phyloP scores from a whole-genome alignment of 2,113 vertebrate species.

The Epinephelus lanceolatus region DNA sequence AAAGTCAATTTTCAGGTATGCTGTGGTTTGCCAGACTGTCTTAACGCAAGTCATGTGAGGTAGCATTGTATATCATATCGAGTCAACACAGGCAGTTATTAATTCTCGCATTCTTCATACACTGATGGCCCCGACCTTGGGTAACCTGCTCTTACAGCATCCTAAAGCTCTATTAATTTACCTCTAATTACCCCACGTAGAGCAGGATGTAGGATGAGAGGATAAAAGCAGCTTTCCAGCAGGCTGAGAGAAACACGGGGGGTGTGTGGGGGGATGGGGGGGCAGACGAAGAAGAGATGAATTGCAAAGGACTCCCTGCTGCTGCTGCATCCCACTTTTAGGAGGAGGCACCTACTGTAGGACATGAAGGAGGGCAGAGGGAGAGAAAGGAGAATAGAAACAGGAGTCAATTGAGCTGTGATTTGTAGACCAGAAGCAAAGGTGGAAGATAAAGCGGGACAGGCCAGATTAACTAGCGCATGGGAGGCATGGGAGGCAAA shows the following conservation, averaged over 20 bases:
- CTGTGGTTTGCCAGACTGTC: not conserved
- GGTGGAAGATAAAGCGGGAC: conserved; percentile 64
- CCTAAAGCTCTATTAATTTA: conserved; percentile 55
- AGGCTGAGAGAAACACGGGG: conserved; percentile 26
- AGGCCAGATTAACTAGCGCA: conserved; percentile 60
- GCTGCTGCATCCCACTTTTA: conserved; percentile 54
- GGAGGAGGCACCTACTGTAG: conserved; percentile 31
- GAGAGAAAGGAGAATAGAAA: conserved; percentile 36
- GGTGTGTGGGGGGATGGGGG: not conserved
- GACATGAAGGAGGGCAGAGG: conserved; percentile 37
- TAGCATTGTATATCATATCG: not conserved
- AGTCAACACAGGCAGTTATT: conserved; percentile 7
- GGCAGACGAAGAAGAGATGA: conserved; percentile 24
- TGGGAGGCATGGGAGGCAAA: conserved; percentile 56
- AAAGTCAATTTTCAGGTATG: not conserved
- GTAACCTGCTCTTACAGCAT: conserved; percentile 38
- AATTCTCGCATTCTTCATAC: conserved; percentile 10
- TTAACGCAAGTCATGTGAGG: not conserved
- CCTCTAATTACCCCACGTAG: conserved; percentile 54
- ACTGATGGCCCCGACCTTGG: conserved; percentile 46
- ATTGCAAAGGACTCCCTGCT: conserved; percentile 49
- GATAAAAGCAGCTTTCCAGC: conserved; percentile 45
- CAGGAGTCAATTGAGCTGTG: conserved; percentile 56
- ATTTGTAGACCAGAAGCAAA: conserved; percentile 69
- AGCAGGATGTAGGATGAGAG: not conserved